phyloP scores from a whole-genome alignment of 2,888 invertebrate species.

The Clistopyga incitator region DNA sequence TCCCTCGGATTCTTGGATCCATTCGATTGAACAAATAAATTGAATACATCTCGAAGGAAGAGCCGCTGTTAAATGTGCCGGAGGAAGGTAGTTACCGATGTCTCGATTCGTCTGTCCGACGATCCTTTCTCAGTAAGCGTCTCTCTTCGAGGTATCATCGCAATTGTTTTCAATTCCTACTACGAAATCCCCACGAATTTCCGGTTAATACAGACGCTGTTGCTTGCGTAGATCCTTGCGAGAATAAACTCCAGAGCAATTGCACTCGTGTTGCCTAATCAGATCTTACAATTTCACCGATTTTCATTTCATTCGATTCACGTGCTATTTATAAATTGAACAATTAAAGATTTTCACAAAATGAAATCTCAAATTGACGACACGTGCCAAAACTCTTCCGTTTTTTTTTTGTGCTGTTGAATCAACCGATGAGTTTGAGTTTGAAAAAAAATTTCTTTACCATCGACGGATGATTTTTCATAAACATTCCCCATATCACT shows the following conservation, averaged over 20 bases:
- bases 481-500: too few species aligned
- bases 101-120: constrained; percentile 1
- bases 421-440: too few species aligned
- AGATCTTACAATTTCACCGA: too few species aligned
- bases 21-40: constrained; percentile 54
- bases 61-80: neutral
- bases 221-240: neutral
- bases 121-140: constrained; percentile 10
- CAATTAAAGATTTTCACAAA: too few species aligned
- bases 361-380: too few species aligned
- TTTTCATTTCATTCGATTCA: too few species aligned
- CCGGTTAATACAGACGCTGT: neutral
- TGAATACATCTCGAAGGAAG: constrained; percentile 25
- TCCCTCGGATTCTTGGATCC: constrained; percentile 27
- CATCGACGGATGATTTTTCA: too few species aligned
- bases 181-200: neutral
- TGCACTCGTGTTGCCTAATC: neutral
- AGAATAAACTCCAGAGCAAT: neutral
- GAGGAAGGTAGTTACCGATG: constrained; percentile 17
- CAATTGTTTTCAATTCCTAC: constrained; percentile 4
- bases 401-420: too few species aligned
- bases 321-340: too few species aligned
- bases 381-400: too few species aligned
- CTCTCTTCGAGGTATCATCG: constrained; percentile 19
- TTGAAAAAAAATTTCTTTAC: too few species aligned